These are phyloP conservation scores for Pollimyrus isidori DNA, from an alignment of 2,113 vertebrate genomes.

Conservation along the genomic window DNA sequence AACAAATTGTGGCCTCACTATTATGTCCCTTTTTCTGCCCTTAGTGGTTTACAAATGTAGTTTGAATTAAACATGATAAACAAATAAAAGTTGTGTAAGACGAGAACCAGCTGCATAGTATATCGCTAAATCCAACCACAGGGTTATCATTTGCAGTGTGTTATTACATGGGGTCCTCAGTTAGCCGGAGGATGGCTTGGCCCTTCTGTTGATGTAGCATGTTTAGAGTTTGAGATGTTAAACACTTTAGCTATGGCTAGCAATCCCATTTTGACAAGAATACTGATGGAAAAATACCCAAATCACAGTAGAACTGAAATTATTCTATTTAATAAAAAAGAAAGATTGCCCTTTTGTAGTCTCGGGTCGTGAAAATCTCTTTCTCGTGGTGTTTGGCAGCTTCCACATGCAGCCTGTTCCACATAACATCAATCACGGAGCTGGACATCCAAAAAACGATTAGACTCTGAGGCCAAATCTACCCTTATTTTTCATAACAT, in stretches of 20 bases:
- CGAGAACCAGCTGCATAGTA: neutral
- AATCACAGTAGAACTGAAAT: neutral
- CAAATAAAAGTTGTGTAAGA: neutral
- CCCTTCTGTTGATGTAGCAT: neutral
- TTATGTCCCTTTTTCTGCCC: neutral
- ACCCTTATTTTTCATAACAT: neutral
- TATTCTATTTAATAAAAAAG: slow-evolving; percentile 1
- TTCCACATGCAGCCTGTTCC: neutral
- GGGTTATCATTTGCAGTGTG: neutral
- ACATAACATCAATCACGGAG: neutral
- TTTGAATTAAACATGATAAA: neutral
- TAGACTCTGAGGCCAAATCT: neutral
- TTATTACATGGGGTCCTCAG: neutral
- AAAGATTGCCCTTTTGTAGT: neutral
- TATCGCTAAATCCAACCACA: neutral
- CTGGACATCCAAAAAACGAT: neutral
- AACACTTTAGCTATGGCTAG: neutral
- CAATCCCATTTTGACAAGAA: neutral
- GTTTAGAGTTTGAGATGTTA: neutral
- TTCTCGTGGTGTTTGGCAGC: neutral
- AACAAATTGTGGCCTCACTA: neutral
- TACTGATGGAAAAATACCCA: neutral
- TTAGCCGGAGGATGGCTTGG: neutral
- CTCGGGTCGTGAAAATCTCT: slow-evolving; percentile 1
- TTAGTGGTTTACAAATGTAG: neutral